Evolutionary conservation across 2,113 vertebrate species (phyloP), one percentile per base, ranked within the genome.

Genomic region (Neodontobutis hainanensis): DNA sequence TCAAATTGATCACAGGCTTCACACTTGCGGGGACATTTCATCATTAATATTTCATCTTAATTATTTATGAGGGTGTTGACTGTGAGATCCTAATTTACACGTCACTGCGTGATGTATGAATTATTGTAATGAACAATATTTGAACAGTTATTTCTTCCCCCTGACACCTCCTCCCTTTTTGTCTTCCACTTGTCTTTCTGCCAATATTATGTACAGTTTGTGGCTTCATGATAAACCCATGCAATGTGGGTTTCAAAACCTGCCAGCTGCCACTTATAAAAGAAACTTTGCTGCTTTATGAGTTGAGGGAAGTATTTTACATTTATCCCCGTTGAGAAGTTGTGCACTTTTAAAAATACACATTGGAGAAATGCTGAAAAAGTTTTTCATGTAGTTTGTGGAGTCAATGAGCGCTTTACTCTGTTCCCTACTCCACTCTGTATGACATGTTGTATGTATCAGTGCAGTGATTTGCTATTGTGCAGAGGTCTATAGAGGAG

Each of bases 31-130:
- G 75, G 84, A 86, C 85, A 71, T 85, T 87, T 85, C 69, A 81
- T 85, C 89, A 87, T 92, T 92, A 88, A 92, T 90, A 90, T 91
- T 90, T 90, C 87, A 87, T 73, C 86, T 83, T 90, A 85, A 90
- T 92, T 92, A 91, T 92, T 91, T 77, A 83, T 80, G 76, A 45
- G 56, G 56, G 48, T 89, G 88, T 90, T 90, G 91, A 91, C 85
- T 85, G 82, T 52, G 34, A 78, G 73, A 71, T 70, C 78, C 77
- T 88, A 86, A 92, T 90, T 88, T 84, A 81, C 89, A 81, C 75
- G 74, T 85, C 82, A 70, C 57, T 1, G 27, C 75, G 71, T 90
- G 89, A 92, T 90, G 72, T 87, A 91, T 90, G 89, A 91, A 87
- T 86, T 88, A 89, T 88, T 86, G 65, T 89, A 90, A 89, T 89